Evolutionary conservation across 2,888 invertebrate genomes (phyloP), one percentile per base, ranked within the genome.

Genomic region (Gonocerus acuteangulatus): DNA sequence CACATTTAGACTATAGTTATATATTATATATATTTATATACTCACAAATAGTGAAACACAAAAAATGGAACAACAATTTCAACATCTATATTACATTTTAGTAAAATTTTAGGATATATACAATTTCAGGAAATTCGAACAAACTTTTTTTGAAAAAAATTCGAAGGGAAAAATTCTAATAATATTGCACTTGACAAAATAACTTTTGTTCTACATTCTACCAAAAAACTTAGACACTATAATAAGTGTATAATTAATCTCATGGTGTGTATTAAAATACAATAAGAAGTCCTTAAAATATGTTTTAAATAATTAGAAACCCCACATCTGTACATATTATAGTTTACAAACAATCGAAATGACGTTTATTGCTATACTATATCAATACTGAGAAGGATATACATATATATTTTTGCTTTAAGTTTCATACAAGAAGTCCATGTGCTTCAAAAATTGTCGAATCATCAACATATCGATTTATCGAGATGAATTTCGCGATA

Each of bases 51-150:
- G 61, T 65, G 62, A 64, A 64, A 65, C 61, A 61, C 62, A 62
- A 63, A 60, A 65, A 63, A 52, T 61, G 64, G 62, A 64, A 66
- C 66, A 64, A 66, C 66, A 52, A 64, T 62, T 54, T 64, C 60
- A 65, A 65, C 66, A 66, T 65, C 67, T 67, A 67, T 64, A 67
- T 65, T 69, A 67, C 65, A 62, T 66, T 62, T 65, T 66, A 54
- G 42, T 63, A 64, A 57, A 66, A 54, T 60, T 62, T 61, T 65
- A 61, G 60, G 61, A 63, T 67, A 63, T 66, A 60, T 65, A 62
- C 62, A 62, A 44, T 39, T 60, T 42, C 11, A 42, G 48, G 36
- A 49, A 49, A 56, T 32, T 44, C 34, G 44, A 54, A 32, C 54
- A 42, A 54, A 22, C 22, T 54, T 52, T 48, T 54, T 54, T 54